Evolutionary conservation across 2,888 invertebrate species (phyloP), one percentile per base, ranked within the genome.

Genomic region (Idaea dimidiata): DNA sequence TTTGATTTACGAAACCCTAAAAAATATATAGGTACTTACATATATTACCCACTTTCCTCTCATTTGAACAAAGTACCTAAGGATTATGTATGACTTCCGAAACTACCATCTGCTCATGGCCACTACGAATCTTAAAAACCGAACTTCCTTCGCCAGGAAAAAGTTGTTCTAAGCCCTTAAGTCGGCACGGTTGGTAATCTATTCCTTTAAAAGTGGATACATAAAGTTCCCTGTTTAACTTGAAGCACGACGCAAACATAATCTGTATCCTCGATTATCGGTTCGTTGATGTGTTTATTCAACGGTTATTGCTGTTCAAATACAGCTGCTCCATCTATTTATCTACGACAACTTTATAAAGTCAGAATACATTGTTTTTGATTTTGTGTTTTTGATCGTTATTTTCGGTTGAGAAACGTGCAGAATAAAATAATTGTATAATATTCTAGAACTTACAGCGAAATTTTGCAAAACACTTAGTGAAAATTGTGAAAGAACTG

Each of bases 221-320:
- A 24, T 33, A 69, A 67, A 63, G 66, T 69, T 67, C 60, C 62
- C 66, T 59, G 64, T 64, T 63, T 58, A 66, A 66, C 65, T 66
- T 65, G 65, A 65, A 60, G 62, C 43, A 43, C 14, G 8, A 43
- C 17, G 62, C 60, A 32, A 61, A 61, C 59, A 57, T 62, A 65
- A 63, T 61, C 61, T 62, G 54, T 55, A 43, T 43, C 43, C 43
- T 43, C 43, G 43, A 43, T 14, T 10, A 43, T 43, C 43, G 5
- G 10, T 43, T 43, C 43, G 43, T 43, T 43, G 43, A 43, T 43
- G 43, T 43, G 43, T 43, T 43, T 43, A 43, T 43, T 43, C 14
- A 43, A 43, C 43, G 43, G 8, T 43, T 43, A 14, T 43, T 43
- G 43, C 6, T 43, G 43, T 43, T 43, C 10, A 7, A 43, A 43